Conservation (phyloP, 2,888 invertebrate species). For the Thera britannica region DNA sequence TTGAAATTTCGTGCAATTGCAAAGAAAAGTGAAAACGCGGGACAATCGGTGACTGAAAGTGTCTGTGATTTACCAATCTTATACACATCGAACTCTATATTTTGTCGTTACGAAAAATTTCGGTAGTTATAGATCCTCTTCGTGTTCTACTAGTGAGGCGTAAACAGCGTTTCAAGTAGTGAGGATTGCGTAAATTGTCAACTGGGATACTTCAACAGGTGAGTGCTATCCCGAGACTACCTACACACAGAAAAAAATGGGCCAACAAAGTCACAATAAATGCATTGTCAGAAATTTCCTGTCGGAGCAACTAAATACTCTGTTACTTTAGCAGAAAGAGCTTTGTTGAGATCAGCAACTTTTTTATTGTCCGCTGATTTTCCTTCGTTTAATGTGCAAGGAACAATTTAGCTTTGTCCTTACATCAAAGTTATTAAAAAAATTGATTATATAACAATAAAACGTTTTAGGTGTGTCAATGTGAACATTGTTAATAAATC, state of each 20-base stretch:
- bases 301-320: too few relatives aligned
- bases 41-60: slow-evolving; percentile 73
- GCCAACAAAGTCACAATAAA: background rate
- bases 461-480: too few relatives aligned
- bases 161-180: slow-evolving; percentile 71
- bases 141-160: slow-evolving; percentile 77
- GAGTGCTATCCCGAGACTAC: slow-evolving; percentile 40
- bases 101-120: slow-evolving; percentile 56
- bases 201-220: slow-evolving; percentile 61
- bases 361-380: too few relatives aligned
- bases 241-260: background rate
- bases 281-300: too few relatives aligned
- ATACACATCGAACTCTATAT: slow-evolving; percentile 60
- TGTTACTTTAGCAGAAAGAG: too few relatives aligned
- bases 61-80: slow-evolving; percentile 68
- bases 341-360: too few relatives aligned
- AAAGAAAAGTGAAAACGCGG: slow-evolving; percentile 80
- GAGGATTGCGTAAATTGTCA: slow-evolving; percentile 73
- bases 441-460: too few relatives aligned
- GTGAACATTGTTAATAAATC: too few relatives aligned
- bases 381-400: too few relatives aligned
- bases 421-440: too few relatives aligned
- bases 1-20: slow-evolving; percentile 82
- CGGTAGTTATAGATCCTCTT: slow-evolving; percentile 59
- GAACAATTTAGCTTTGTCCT: too few relatives aligned